A percentile compares a stretch with the other conserved stretches of the same genome.
Conservation (phyloP, 2,113 vertebrate species). For the Poeciliopsis occidentalis region DNA sequence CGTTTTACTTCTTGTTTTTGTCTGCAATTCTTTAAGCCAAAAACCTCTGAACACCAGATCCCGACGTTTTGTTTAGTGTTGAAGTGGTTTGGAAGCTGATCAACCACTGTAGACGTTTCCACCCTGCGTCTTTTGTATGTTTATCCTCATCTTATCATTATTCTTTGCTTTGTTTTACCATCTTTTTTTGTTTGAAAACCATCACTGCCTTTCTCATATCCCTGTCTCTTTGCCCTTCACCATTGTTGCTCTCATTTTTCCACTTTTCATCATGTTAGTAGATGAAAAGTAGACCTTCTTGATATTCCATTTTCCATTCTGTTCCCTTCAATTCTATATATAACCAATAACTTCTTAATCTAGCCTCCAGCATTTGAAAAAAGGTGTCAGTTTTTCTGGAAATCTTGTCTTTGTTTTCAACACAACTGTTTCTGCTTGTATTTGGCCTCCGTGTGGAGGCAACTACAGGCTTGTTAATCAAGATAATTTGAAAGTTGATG, state of each 20-base stretch:
- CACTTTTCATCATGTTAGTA: constrained; percentile 3
- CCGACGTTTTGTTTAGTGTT: neutral
- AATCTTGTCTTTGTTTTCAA: constrained; percentile 38
- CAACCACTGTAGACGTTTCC: neutral
- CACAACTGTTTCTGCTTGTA: constrained; percentile 16
- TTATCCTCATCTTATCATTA: constrained; percentile 14
- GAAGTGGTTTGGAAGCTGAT: neutral
- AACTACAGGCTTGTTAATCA: constrained; percentile 24
- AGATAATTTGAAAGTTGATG: constrained; percentile 37
- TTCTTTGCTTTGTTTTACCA: neutral
- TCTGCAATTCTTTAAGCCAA: too few relatives aligned
- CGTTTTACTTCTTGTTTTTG: too few relatives aligned
- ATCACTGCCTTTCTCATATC: neutral
- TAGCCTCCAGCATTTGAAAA: constrained; percentile 29
- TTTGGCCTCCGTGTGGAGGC: constrained; percentile 19
- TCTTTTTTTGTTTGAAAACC: constrained; percentile 1
- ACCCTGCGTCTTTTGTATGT: constrained; percentile 3
- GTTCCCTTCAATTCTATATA: constrained; percentile 9
- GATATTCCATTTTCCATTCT: constrained; percentile 18
- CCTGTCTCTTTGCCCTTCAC: neutral
- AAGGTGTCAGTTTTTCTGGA: constrained; percentile 26
- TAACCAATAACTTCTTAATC: constrained; percentile 15
- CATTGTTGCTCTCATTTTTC: constrained; percentile 1
- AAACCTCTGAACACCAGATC: too few relatives aligned
- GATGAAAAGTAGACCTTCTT: constrained; percentile 13